Conservation (phyloP, 2,888 invertebrate species). For the Megamerina dolium region DNA sequence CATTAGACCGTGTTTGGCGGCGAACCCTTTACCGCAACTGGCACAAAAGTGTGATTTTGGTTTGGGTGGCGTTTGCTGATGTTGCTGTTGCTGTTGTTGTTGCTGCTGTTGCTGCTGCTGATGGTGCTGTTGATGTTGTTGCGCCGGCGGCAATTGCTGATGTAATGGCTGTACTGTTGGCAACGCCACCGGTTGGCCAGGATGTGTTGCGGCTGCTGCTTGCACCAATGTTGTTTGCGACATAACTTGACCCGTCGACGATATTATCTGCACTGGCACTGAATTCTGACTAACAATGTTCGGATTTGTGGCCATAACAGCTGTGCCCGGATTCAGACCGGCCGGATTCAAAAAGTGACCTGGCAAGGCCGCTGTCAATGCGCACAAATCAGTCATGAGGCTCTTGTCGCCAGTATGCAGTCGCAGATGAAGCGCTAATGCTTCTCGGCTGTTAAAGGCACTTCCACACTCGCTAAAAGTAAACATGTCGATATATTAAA, state of each 20-base stretch:
- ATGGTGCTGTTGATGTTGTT: conserved; percentile 23
- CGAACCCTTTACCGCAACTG: conserved; percentile 76
- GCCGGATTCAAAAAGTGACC: conserved; percentile 56
- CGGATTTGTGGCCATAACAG: conserved; percentile 47
- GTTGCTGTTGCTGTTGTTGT: conserved; percentile 29
- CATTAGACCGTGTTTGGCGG: conserved; percentile 73
- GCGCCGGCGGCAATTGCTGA: conserved; percentile 47
- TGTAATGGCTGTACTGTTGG: conserved; percentile 38
- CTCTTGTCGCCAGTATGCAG: conserved; percentile 76
- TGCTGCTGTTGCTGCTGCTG: conserved; percentile 18
- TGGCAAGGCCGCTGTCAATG: conserved; percentile 70
- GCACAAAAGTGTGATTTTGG: conserved; percentile 73
- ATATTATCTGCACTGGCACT: conserved; percentile 50
- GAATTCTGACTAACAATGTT: conserved; percentile 47
- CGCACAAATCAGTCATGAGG: conserved; percentile 74
- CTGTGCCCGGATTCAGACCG: conserved; percentile 43
- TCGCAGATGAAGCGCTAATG: conserved; percentile 70
- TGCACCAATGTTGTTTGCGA: conserved; percentile 49
- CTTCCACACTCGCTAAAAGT: conserved; percentile 56
- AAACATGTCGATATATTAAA: background rate
- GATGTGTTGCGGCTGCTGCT: conserved; percentile 45
- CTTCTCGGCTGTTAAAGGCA: conserved; percentile 65
- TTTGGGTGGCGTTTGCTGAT: conserved; percentile 49
- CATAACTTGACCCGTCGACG: conserved; percentile 50
- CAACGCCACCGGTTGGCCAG: conserved; percentile 43